Percentiles rank a stretch among this genome's conserved stretches.
Conservation (phyloP, 2,113 vertebrate genomes). For the Plectropomus leopardus region DNA sequence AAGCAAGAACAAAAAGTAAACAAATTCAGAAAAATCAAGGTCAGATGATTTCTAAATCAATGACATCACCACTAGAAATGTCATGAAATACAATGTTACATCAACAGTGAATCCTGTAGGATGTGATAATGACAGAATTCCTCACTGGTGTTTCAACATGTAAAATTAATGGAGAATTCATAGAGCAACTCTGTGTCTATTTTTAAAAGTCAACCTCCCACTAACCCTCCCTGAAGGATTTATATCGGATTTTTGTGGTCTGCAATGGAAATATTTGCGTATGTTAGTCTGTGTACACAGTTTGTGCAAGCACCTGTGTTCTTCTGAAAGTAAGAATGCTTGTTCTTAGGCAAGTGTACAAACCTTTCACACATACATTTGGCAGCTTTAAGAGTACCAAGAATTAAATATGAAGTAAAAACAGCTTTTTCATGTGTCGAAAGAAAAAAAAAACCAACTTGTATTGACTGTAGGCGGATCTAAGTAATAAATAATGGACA, state of each 20-base stretch:
- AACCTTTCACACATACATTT: background rate
- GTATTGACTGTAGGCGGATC: background rate
- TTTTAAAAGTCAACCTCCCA: slow-evolving; percentile 37
- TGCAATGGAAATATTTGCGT: slow-evolving; percentile 9
- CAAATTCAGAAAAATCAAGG: background rate
- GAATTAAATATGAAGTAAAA: background rate
- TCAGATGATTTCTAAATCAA: background rate
- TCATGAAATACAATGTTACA: background rate
- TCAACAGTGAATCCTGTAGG: background rate
- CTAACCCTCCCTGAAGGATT: slow-evolving; percentile 32
- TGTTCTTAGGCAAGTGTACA: background rate
- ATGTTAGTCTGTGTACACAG: background rate
- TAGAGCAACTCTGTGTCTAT: slow-evolving; percentile 11
- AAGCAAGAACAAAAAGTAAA: background rate
- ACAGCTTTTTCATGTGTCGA: background rate
- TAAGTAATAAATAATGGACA: background rate
- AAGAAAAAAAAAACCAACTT: background rate
- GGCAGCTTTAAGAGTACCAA: background rate
- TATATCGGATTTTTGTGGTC: slow-evolving; percentile 45
- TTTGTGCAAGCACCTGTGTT: background rate
- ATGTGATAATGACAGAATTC: background rate
- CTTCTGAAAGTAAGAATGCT: background rate
- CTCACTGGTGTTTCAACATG: background rate
- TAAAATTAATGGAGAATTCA: slow-evolving; percentile 3
- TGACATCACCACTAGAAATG: background rate